These are phyloP conservation scores for Sapayoa aenigma DNA, from an alignment of 2,113 vertebrate genomes.

Conservation along the genomic window DNA sequence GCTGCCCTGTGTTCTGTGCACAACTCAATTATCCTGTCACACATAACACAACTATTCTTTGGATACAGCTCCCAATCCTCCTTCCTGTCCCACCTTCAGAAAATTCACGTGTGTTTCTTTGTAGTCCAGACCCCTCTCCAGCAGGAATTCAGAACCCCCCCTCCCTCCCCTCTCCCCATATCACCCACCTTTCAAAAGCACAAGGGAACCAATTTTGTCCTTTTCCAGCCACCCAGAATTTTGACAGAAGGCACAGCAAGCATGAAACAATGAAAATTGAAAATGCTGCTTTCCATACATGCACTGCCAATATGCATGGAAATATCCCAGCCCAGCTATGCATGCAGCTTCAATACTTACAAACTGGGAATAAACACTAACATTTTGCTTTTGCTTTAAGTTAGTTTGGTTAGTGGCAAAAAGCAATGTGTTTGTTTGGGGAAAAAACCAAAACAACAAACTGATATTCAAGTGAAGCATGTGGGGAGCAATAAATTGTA, in stretches of 20 bases:
- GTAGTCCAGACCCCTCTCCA: not conserved
- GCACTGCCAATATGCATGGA: not conserved
- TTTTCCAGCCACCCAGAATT: slow-evolving; percentile 4
- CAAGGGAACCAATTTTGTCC: not conserved
- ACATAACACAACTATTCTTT: not conserved
- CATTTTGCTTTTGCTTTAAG: slow-evolving; percentile 44
- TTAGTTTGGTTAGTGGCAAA: slow-evolving; percentile 70
- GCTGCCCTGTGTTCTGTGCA: not conserved
- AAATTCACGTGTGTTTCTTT: not conserved
- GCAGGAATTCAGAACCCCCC: not conserved
- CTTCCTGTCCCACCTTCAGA: not conserved
- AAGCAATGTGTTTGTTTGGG: slow-evolving; percentile 17
- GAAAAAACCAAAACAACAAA: not conserved
- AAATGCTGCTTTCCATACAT: not conserved
- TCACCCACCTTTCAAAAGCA: slow-evolving; percentile 18
- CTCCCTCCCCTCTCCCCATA: not conserved
- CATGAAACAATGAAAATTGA: slow-evolving; percentile 9
- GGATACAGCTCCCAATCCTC: not conserved
- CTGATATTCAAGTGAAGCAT: not conserved
- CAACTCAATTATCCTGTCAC: not conserved
- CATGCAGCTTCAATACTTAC: not conserved
- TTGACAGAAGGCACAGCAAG: not conserved
- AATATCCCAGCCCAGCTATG: not conserved
- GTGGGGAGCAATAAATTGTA: not conserved
- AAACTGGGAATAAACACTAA: not conserved